A percentile compares a stretch with the other conserved stretches of the same genome.
These are phyloP conservation scores for Tinamus guttatus DNA, from an alignment of 2,113 vertebrate species.

Conservation along the genomic window DNA sequence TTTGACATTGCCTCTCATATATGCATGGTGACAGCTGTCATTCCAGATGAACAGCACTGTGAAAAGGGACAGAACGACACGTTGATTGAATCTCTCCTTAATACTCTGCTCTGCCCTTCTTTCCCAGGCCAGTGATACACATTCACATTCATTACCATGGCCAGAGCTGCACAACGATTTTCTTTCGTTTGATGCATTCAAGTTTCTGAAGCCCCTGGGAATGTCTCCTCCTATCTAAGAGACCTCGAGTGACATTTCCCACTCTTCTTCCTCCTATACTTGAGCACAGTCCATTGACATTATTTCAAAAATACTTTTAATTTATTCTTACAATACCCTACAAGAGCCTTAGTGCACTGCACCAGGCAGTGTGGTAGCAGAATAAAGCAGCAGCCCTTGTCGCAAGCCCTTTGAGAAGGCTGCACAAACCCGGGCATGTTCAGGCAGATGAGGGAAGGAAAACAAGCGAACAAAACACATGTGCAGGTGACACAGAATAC, in stretches of 20 bases:
- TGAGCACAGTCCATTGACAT: not conserved
- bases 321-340: not conserved
- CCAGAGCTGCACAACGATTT: not conserved
- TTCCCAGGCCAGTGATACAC: not conserved
- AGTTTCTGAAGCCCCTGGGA: not conserved
- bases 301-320: not conserved
- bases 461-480: not conserved
- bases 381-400: not conserved
- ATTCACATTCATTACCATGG: not conserved
- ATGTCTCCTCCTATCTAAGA: not conserved
- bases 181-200: not conserved
- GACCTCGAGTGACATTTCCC: not conserved
- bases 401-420: not conserved
- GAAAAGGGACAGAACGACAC: not conserved
- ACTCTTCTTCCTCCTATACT: not conserved
- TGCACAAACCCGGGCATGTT: not conserved
- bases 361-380: not conserved
- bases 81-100: not conserved
- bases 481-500: not conserved
- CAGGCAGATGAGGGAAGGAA: not conserved
- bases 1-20: not conserved
- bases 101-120: not conserved
- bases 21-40: slow-evolving; percentile 19
- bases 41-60: not conserved
- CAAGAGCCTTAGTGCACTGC: not conserved